Percentiles rank a stretch among this genome's conserved stretches.
Conservation (phyloP, 2,888 invertebrate species). For the Prostheceraeus crozeri region DNA sequence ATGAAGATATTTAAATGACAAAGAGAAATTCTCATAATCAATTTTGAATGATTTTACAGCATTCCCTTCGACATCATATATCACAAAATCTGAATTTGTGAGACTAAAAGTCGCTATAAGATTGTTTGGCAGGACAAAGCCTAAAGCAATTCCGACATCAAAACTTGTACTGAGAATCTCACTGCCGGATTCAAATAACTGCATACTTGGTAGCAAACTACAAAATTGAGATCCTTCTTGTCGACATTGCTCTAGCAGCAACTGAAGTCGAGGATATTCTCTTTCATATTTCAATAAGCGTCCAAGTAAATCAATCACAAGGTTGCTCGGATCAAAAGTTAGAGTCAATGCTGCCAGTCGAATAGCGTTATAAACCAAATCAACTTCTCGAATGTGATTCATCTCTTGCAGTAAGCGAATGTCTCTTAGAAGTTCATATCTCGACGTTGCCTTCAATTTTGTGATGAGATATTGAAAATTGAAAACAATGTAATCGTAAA, state of each 20-base stretch:
- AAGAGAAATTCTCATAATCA: no score
- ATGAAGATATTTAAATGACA: no score
- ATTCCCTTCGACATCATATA: constrained; percentile 13
- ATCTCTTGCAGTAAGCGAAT: no score
- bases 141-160: constrained; percentile 4
- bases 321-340: neutral
- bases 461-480: constrained; percentile 96
- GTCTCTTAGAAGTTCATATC: constrained; percentile 21
- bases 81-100: no score
- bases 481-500: constrained; percentile 83
- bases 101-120: no score
- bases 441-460: constrained; percentile 85
- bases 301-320: constrained; percentile 1
- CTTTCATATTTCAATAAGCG: no score
- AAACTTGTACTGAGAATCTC: neutral
- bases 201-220: neutral
- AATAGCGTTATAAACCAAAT: constrained; percentile 25
- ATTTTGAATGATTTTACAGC: neutral
- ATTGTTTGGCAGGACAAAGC: neutral
- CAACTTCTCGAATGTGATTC: constrained; percentile 19
- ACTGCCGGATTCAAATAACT: constrained; percentile 9
- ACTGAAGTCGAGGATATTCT: no score
- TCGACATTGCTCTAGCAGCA: constrained; percentile 9
- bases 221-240: neutral
- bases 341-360: constrained; percentile 29